Conservation (phyloP, 2,113 vertebrate species). For the Taurulus bubalis region DNA sequence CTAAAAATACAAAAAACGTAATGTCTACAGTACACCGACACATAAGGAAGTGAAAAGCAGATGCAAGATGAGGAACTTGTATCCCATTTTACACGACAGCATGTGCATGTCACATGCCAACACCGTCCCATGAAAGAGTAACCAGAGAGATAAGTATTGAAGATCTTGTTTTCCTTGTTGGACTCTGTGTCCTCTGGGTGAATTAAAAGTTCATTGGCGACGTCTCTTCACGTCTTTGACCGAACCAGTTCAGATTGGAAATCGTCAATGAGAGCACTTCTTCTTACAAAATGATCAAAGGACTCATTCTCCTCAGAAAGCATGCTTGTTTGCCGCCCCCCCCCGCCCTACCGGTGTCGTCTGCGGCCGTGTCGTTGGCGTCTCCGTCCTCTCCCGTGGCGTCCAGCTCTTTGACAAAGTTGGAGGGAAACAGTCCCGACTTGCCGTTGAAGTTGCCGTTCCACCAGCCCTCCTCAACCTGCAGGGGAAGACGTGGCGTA, state of each 20-base stretch:
- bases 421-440: conserved; percentile 92
- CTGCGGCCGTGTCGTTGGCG: conserved; percentile 79
- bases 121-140: not conserved
- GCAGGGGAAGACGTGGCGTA: not conserved
- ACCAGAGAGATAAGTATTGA: not conserved
- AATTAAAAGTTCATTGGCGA: not conserved
- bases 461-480: conserved; percentile 99
- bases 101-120: too few relatives aligned
- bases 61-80: not conserved
- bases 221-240: not conserved
- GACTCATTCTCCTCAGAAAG: too few relatives aligned
- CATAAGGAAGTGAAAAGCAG: not conserved
- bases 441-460: conserved; percentile 88
- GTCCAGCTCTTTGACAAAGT: conserved; percentile 96
- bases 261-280: not conserved
- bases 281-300: not conserved
- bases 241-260: not conserved
- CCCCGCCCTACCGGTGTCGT: conserved; percentile 85
- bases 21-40: not conserved
- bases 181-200: not conserved
- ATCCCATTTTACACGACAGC: not conserved
- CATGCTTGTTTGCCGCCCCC: too few relatives aligned
- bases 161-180: not conserved
- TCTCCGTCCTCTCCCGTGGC: conserved; percentile 86
- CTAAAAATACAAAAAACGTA: not conserved